Conservation (phyloP, 1,140 invertebrate species). For the Carposina sasakii region DNA sequence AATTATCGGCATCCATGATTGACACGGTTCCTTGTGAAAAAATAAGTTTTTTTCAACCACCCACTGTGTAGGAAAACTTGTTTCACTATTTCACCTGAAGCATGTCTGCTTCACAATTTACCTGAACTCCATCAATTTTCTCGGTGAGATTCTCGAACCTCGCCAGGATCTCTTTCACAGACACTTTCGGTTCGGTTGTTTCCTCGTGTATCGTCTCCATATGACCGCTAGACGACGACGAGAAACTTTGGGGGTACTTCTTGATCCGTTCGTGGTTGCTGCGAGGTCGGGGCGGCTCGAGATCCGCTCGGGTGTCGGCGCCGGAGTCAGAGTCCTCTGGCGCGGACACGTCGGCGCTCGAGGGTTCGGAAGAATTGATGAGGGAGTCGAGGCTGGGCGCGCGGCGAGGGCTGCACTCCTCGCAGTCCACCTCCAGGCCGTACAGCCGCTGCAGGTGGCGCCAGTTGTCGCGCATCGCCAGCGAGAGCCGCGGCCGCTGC, state of each 20-base stretch:
- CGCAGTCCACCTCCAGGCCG: constrained; percentile 70
- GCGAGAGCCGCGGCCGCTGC: constrained; percentile 61
- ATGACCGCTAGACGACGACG: constrained; percentile 74
- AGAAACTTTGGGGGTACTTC: constrained; percentile 68
- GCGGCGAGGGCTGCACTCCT: constrained; percentile 57
- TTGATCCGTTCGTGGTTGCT: constrained; percentile 34
- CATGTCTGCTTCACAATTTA: too few relatives aligned
- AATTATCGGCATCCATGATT: constrained; percentile 10
- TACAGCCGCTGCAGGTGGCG: constrained; percentile 59
- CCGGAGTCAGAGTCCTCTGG: constrained; percentile 74
- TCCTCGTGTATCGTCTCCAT: constrained; percentile 89
- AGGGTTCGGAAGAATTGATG: constrained; percentile 76
- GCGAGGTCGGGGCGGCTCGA: constrained; percentile 39
- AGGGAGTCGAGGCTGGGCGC: constrained; percentile 77
- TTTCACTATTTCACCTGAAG: too few relatives aligned
- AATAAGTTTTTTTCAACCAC: too few relatives aligned
- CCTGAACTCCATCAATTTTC: constrained; percentile 48
- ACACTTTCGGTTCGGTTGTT: constrained; percentile 81
- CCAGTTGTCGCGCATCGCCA: constrained; percentile 68
- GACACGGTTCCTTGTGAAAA: too few relatives aligned
- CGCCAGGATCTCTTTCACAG: constrained; percentile 85
- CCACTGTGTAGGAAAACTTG: too few relatives aligned
- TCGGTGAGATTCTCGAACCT: constrained; percentile 83
- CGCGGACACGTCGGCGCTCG: constrained; percentile 68
- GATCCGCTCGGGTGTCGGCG: constrained; percentile 54